phyloP scores from a whole-genome alignment of 1,140 invertebrate species.

The Trichonephila inaurata region DNA sequence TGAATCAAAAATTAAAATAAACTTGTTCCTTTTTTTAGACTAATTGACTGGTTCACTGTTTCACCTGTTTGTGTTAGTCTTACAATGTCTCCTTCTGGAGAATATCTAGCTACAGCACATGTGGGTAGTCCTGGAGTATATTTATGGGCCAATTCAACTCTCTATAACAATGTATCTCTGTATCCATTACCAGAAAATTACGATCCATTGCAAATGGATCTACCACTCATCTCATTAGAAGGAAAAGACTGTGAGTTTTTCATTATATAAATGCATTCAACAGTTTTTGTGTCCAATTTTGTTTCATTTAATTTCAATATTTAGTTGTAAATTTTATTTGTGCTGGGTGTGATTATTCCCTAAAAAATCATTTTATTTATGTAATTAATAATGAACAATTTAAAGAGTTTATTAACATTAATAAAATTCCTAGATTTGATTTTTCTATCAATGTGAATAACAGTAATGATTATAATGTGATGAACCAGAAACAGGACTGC shows the following conservation, averaged over 20 bases:
- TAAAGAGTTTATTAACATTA: no score
- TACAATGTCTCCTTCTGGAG: constrained; percentile 93
- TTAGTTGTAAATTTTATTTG: not conserved
- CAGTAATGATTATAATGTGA: not conserved
- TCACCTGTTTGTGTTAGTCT: constrained; percentile 90
- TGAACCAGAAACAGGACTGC: not conserved
- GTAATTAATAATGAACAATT: no score
- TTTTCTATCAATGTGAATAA: not conserved
- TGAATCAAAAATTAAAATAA: not conserved
- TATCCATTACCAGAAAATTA: constrained; percentile 85
- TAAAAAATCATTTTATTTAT: no score
- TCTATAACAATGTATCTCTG: constrained; percentile 90
- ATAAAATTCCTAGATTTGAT: no score
- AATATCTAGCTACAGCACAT: constrained; percentile 94
- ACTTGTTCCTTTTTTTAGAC: constrained; percentile 77
- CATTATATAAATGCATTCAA: not conserved
- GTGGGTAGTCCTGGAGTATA: constrained; percentile 93
- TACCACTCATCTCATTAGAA: constrained; percentile 82
- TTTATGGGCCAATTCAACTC: constrained; percentile 94
- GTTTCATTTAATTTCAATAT: not conserved
- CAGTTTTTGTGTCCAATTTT: not conserved
- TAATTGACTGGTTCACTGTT: constrained; percentile 84
- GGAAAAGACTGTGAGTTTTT: constrained; percentile 29
- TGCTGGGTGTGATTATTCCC: not conserved
- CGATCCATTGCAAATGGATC: constrained; percentile 84